Evolutionary conservation across 2,797 vertebrate species (phyloP).

Genomic region (Anguilla pacifica): DNA sequence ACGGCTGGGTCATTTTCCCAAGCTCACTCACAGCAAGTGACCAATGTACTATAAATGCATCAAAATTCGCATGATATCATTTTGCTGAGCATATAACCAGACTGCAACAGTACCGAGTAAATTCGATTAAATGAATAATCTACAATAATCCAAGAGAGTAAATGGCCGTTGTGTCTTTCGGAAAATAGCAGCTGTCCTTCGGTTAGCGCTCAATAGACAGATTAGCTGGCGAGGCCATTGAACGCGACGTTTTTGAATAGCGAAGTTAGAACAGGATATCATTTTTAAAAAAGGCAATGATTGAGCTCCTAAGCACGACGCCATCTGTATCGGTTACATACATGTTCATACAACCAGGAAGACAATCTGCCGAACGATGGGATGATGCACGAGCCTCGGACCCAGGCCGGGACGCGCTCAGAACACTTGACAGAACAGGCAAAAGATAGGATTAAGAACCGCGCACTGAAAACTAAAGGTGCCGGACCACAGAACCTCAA

Average conservation of each 20-base stretch:
- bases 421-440: not conserved
- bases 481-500: not conserved
- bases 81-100: not conserved
- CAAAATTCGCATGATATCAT: not conserved
- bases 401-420: not conserved
- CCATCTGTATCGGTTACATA: not conserved
- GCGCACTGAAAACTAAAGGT: not conserved
- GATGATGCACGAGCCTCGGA: conserved; percentile 1
- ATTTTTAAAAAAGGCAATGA: not conserved
- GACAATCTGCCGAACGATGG: conserved; percentile 1
- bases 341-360: conserved; percentile 31
- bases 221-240: not conserved
- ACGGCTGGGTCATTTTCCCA: not conserved
- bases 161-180: not conserved
- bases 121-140: not conserved
- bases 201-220: not conserved
- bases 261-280: not conserved
- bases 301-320: not conserved
- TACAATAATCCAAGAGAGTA: not conserved
- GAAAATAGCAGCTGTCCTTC: not conserved
- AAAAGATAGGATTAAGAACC: not conserved
- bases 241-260: not conserved
- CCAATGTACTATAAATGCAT: not conserved
- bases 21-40: not conserved
- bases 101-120: not conserved